These are phyloP conservation scores for Anomalospiza imberbis DNA, from an alignment of 2,797 vertebrate species.

Conservation along the genomic window DNA sequence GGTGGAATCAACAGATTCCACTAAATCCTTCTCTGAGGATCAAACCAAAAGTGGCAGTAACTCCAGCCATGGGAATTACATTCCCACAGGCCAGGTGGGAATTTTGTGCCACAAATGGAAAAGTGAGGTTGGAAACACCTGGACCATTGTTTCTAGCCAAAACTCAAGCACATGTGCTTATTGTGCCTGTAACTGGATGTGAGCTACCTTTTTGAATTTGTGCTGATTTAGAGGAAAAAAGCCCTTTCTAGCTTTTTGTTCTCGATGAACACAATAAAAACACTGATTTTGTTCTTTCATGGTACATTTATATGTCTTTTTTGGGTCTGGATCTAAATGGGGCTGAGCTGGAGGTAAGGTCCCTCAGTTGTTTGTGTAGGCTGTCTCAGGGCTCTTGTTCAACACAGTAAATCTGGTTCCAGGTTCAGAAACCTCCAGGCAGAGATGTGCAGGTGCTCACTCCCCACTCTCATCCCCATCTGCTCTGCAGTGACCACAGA, in stretches of 20 bases:
- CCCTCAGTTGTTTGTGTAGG: accelerated
- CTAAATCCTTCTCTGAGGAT: not conserved
- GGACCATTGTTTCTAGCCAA: accelerated
- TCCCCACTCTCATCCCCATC: not conserved
- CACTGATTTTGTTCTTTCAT: not conserved
- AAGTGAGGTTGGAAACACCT: not conserved
- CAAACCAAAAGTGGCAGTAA: not conserved
- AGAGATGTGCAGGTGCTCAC: not conserved
- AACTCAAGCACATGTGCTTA: not conserved
- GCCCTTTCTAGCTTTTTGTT: not conserved
- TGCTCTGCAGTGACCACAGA: not conserved
- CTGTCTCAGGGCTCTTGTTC: not conserved
- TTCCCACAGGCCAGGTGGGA: not conserved
- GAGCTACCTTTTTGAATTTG: not conserved
- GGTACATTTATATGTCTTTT: not conserved
- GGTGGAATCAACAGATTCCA: not conserved
- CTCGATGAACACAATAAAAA: not conserved
- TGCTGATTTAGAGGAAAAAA: not conserved
- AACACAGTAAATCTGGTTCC: not conserved
- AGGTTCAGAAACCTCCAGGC: not conserved
- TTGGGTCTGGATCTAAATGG: not conserved
- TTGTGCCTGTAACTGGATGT: not conserved
- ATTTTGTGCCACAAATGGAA: not conserved
- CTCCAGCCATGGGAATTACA: not conserved
- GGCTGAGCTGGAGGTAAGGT: not conserved